Evolutionary conservation across 2,888 invertebrate species (phyloP).

Genomic region (Stenotaenia linearis): DNA sequence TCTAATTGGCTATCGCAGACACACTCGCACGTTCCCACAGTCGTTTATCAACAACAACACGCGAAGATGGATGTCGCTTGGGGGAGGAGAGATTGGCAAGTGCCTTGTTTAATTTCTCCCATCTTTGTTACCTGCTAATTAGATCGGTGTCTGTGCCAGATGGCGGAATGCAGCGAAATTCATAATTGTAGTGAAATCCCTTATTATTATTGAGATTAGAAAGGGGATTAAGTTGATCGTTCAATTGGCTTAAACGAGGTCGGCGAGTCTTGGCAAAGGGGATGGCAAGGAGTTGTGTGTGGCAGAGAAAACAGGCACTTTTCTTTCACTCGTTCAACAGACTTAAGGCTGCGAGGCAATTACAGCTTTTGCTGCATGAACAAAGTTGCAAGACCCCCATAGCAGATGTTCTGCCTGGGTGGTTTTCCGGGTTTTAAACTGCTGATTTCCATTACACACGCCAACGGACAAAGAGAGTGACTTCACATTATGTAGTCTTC

Average conservation of each 20-base stretch:
- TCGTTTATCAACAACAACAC: background rate
- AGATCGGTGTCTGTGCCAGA: background rate
- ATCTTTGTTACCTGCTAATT: conserved; percentile 8
- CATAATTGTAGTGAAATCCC: conserved; percentile 1
- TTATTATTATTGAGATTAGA: conserved; percentile 16
- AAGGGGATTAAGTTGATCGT: background rate
- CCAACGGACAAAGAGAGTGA: conserved; percentile 17
- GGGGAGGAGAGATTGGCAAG: no score
- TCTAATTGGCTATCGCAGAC: conserved; percentile 6
- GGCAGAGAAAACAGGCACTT: background rate
- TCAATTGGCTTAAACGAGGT: conserved; percentile 4
- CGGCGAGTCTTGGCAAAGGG: background rate
- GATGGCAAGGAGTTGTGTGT: background rate
- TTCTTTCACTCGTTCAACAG: background rate
- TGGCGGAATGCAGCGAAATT: background rate
- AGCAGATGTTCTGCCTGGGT: conserved; percentile 16
- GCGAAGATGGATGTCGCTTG: background rate
- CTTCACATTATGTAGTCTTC: conserved; percentile 17
- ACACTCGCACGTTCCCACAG: background rate
- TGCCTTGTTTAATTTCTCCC: no score
- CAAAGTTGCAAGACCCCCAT: conserved; percentile 22
- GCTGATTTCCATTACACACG: conserved; percentile 20
- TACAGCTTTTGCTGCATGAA: conserved; percentile 24
- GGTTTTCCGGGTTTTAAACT: conserved; percentile 16
- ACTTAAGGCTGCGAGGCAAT: background rate